Base-by-base conservation (phyloP, 2,888 invertebrate genomes). In the Hesperia comma region DNA sequence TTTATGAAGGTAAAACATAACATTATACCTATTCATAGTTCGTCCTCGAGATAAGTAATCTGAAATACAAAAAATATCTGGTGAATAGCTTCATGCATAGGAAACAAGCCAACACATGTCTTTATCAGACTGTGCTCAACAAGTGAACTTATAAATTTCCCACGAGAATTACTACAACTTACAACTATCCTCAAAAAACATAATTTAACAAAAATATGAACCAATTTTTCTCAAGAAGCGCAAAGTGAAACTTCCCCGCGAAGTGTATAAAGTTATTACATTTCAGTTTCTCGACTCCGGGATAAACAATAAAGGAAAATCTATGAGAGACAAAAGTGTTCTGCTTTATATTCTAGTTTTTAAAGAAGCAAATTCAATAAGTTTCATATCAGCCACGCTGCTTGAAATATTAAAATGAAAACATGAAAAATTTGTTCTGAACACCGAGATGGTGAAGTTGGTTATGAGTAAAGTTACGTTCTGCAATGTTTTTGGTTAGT, bases 321-420 rank as follows among this genome's bases (percentile, higher is more conserved):
- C 66, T 66, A 60, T 66, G 66, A 66, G 58, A 64, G 54, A 64
- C 63, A 64, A 43, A 56, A 58, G 64, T 64, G 64, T 51, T 60
- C 66, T 66, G 60, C 51, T 66, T 60, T 60, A 66, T 66, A 66
- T 66, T 66, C 60, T 66, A 66, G 60, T 66, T 66, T 60, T 60
- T 60, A 66, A 60, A 64, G 64, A 58, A 64, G 66, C 60, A 33
- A 66, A 67, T 54, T 67, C 66, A 55, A 67, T 67, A 67, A 67
- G 60, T 67, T 67, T 21, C 55, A 67, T 55, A 67, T 61, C 55
- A 54, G 49, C 21, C 14, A 46, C 46, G 55, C 67, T 67, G 14
- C 37, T 49, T 67, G 67, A 61, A 67, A 46, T 61, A 67, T 61
- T 67, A 67, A 67, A 67, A 67, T 15, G 55, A 61, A 60, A 67